These are phyloP conservation scores for Cyclura pinguis DNA, from an alignment of 2,797 vertebrate genomes.

Conservation along the genomic window DNA sequence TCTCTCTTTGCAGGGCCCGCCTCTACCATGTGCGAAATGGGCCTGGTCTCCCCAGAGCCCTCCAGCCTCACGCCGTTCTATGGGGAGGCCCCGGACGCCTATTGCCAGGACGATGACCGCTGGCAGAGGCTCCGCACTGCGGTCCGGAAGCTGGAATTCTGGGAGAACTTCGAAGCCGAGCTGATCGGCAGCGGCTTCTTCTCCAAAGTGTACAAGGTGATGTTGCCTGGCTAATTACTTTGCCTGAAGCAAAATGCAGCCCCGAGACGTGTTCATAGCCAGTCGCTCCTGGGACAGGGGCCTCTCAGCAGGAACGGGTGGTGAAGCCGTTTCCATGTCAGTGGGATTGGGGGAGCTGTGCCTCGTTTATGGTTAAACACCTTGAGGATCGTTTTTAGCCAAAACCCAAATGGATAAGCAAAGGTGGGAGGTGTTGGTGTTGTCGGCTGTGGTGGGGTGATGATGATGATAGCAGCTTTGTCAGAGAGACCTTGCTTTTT, in stretches of 20 bases:
- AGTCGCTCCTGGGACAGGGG: too few relatives aligned
- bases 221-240: background rate
- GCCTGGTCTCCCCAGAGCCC: conserved; percentile 47
- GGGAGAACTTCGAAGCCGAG: conserved; percentile 88
- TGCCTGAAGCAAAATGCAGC: background rate
- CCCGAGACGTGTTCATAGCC: too few relatives aligned
- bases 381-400: too few relatives aligned
- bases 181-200: conserved; percentile 90
- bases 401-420: too few relatives aligned
- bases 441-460: too few relatives aligned
- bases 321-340: too few relatives aligned
- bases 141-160: conserved; percentile 89
- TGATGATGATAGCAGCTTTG: too few relatives aligned
- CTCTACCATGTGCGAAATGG: conserved; percentile 63
- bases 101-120: conserved; percentile 82
- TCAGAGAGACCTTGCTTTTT: too few relatives aligned
- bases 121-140: conserved; percentile 86
- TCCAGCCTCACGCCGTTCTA: conserved; percentile 47
- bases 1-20: conserved; percentile 36
- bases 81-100: conserved; percentile 82
- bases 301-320: background rate
- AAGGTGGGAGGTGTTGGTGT: too few relatives aligned
- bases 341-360: too few relatives aligned
- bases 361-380: too few relatives aligned
- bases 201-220: conserved; percentile 91